Evolutionary conservation across 2,797 vertebrate species (phyloP).

Genomic region (Prionace glauca): DNA sequence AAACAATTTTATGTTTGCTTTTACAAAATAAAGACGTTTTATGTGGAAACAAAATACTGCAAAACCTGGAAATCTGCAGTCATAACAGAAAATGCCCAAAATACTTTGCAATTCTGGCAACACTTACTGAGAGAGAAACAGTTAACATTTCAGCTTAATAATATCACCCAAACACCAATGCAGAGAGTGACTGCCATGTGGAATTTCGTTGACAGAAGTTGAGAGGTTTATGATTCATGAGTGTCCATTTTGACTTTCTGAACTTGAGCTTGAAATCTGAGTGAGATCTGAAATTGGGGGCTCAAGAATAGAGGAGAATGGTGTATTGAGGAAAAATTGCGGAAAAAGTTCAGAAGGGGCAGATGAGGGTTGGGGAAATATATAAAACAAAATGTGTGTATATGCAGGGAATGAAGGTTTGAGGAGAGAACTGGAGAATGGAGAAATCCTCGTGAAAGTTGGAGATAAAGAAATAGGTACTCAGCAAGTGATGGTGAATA

Average conservation of each 20-base stretch:
- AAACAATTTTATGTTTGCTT: neutral
- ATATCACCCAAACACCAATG: neutral
- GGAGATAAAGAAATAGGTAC: too few species aligned
- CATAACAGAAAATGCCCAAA: neutral
- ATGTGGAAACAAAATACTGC: neutral
- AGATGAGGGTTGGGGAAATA: neutral
- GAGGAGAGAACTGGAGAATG: too few species aligned
- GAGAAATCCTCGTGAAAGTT: too few species aligned
- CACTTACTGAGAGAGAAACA: neutral
- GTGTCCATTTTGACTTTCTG: neutral
- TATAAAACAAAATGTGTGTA: neutral
- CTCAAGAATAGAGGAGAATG: neutral
- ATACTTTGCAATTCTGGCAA: neutral
- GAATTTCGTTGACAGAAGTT: neutral
- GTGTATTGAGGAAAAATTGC: neutral
- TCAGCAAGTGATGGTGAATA: neutral
- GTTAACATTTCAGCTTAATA: neutral
- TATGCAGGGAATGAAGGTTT: neutral
- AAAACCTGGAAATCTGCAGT: neutral
- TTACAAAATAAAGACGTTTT: neutral
- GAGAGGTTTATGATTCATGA: neutral
- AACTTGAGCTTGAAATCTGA: neutral
- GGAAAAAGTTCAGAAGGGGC: neutral
- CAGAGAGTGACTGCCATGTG: neutral
- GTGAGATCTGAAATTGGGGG: neutral